These are phyloP conservation scores for Philhelius pedissequus DNA, from an alignment of 2,888 invertebrate genomes.

Conservation along the genomic window DNA sequence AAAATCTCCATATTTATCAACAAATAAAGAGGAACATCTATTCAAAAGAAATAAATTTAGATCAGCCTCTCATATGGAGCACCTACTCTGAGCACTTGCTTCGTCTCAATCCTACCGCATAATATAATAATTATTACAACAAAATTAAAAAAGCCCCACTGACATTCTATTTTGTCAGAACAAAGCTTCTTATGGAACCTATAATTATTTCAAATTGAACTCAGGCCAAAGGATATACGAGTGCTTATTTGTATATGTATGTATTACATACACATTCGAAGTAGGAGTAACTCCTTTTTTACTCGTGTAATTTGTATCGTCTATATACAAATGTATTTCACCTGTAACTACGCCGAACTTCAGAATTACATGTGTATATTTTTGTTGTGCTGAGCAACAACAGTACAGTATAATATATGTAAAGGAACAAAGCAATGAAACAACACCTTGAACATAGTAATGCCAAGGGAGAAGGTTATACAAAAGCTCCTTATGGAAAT, in stretches of 20 bases:
- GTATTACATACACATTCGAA: background rate
- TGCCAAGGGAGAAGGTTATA: slow-evolving; percentile 43
- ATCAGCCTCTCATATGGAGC: no score
- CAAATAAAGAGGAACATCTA: no score
- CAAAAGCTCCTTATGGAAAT: slow-evolving; percentile 1
- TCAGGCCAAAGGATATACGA: background rate
- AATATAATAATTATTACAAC: no score
- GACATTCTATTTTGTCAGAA: background rate
- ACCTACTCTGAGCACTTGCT: no score
- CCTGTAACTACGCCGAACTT: background rate
- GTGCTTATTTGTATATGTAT: no score
- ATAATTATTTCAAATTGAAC: background rate
- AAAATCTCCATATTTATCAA: no score
- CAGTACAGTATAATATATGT: background rate
- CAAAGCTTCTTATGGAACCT: background rate
- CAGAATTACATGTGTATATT: background rate
- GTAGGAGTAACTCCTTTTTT: background rate
- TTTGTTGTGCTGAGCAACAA: background rate
- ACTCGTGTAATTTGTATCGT: background rate
- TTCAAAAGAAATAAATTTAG: no score
- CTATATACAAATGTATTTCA: background rate
- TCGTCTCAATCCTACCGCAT: no score
- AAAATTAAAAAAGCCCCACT: no score
- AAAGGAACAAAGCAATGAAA: background rate
- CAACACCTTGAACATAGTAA: slow-evolving; percentile 26